Base-by-base conservation (phyloP, 2,888 invertebrate genomes). In the Alloscopus bannaensis region DNA sequence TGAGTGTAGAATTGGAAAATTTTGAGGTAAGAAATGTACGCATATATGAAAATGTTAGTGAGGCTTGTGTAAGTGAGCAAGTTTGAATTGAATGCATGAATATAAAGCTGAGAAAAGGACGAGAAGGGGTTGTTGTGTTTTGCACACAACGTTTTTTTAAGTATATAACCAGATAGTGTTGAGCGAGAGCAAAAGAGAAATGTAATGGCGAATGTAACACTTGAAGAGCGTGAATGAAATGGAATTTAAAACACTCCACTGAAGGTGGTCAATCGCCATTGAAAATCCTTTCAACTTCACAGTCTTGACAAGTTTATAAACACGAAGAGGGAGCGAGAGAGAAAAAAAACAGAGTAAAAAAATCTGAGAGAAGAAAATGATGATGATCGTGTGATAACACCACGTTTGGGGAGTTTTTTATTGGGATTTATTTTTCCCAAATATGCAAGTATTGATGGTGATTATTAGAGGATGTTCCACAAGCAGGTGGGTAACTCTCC, bases 151-250 rank as follows among this genome's bases (percentile, higher is more conserved):
- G 36, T 36, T 13, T 8, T 36, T n/a, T 18, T n/a, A 16, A 45
- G 45, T 36, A 36, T 6, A 36, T 13, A 8, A 6, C 36, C 36
- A 36, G 18, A 45, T 11, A 45, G n/a, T 55, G n/a, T n/a, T n/a
- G n/a, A n/a, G n/a, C n/a, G n/a, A n/a, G n/a, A n/a, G n/a, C n/a
- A n/a, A n/a, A n/a, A 29, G 29, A 8, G 59, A 11, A 22, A 59
- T 24, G 18, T 36, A 20, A 4, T 55, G 13, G 31, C 28, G 31
- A 29, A n/a, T n/a, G 18, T 13, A 59, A 59, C 29, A 59, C 29
- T 24, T n/a, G n/a, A 22, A 24, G 26, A 55, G 59, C 59, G 59
- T 59, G 59, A 59, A 59, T n/a, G 31, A 24, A 59, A 59, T 59
- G 59, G 59, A 31, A 59, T n/a, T 59, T 29, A 24, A 28, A 59